Base-by-base conservation (phyloP, 2,797 vertebrate genomes). In the Pipistrellus kuhlii region DNA sequence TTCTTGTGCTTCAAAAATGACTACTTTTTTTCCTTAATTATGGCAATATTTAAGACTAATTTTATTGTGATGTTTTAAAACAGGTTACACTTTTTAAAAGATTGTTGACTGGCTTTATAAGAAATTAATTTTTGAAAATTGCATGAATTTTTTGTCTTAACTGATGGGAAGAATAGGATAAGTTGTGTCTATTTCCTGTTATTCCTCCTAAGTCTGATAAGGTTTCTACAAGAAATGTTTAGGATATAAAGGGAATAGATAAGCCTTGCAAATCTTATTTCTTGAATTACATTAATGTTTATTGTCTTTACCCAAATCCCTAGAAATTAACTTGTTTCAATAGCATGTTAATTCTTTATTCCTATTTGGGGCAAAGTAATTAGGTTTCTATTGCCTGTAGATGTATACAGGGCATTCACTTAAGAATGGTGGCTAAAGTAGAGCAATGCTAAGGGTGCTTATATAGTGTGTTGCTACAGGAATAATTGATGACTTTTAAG, bases 401-500 rank as follows among this genome's bases (percentile, higher is more conserved):
- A 21, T 69, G 23, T 35, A 30, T 69, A 88, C 14, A 66, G 15
- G 30, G 12, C 72, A 27, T 94, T 93, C 48, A 23, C 57, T 57
- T 96, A 92, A 96, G 38, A 95, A 66, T 72, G 76, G 53, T 92
- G 77, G 23, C 51, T 88, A 91, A 95, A 91, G 48, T 89, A 51
- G 62, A 81, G 53, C 91, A 83, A 91, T 2, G 27, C 12, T 68
- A 46, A 64, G 7, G 66, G 27, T 86, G 59, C n/a, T 72, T 14
- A n/a, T 71, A 38, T 87, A 53, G 62, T 80, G 27, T 80, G 62
- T 86, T 95, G 92, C 46, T 96, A 48, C 9, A 77, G 88, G 93
- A 97, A 80, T 77, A 94, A 94, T 20, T 92, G 88, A 81, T 96
- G 89, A 94, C 0, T 69, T 94, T 96, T 96, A 98, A 98, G 97